Evolutionary conservation across 1,140 invertebrate genomes (phyloP).

Genomic region (Hyposmocoma kahamanoa): DNA sequence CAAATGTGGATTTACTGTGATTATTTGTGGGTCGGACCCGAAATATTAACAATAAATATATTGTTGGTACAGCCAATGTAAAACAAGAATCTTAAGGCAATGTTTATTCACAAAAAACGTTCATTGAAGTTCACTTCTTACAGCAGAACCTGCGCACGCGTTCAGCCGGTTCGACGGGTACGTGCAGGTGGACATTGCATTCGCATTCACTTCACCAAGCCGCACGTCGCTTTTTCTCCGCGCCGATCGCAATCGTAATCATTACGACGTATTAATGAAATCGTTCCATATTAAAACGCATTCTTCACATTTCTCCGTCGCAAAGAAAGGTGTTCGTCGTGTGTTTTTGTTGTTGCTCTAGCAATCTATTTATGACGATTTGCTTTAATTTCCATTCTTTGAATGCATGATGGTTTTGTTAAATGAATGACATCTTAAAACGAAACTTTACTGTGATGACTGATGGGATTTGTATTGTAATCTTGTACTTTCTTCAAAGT

Average conservation of each 20-base stretch:
- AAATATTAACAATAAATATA: too few relatives aligned
- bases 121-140: neutral
- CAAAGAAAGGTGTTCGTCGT: neutral
- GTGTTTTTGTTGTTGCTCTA: too few relatives aligned
- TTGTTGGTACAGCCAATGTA: too few relatives aligned
- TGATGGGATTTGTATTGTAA: slow-evolving; percentile 25
- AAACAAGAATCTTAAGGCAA: too few relatives aligned
- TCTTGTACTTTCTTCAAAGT: slow-evolving; percentile 53
- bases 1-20: too few relatives aligned
- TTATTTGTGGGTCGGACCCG: too few relatives aligned
- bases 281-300: neutral
- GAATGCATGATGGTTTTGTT: neutral
- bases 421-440: slow-evolving; percentile 31
- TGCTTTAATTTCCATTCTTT: too few relatives aligned
- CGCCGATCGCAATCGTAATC: neutral
- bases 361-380: too few relatives aligned
- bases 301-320: neutral
- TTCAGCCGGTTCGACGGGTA: neutral
- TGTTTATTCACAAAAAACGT: too few relatives aligned
- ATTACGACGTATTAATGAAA: neutral
- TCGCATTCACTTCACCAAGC: neutral
- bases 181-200: neutral
- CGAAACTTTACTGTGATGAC: slow-evolving; percentile 2
- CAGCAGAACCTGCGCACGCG: neutral
- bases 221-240: too few relatives aligned